A percentile compares a stretch with the other conserved stretches of the same genome.
Conservation (phyloP, 2,888 invertebrate genomes). For the Glomeris marginata region DNA sequence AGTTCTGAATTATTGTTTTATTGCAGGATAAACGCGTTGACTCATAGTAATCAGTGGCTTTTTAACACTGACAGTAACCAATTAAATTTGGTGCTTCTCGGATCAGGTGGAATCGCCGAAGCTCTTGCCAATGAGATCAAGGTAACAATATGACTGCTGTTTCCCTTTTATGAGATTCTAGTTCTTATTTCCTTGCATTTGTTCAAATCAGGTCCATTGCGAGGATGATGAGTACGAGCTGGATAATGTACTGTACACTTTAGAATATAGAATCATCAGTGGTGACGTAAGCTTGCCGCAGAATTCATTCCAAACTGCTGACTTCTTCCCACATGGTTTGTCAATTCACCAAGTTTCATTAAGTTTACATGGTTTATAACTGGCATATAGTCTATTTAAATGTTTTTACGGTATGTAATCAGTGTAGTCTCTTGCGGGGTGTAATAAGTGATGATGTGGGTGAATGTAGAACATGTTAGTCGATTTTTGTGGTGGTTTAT, state of each 20-base stretch:
- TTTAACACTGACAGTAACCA: slow-evolving; percentile 50
- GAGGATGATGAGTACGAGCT: slow-evolving; percentile 72
- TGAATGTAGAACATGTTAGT: no score
- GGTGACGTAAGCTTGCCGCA: slow-evolving; percentile 66
- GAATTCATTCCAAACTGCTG: slow-evolving; percentile 65
- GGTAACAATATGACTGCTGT: slow-evolving; percentile 25
- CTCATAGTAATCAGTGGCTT: slow-evolving; percentile 46
- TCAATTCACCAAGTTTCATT: slow-evolving; percentile 4
- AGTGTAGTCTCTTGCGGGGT: background rate
- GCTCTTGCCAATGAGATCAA: slow-evolving; percentile 73
- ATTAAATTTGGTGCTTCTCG: slow-evolving; percentile 75
- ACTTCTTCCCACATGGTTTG: slow-evolving; percentile 77
- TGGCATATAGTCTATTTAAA: background rate
- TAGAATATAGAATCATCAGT: slow-evolving; percentile 71
- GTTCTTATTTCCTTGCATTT: background rate
- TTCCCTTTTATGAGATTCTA: background rate
- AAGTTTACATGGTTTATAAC: background rate
- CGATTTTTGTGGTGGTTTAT: no score
- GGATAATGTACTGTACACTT: slow-evolving; percentile 59
- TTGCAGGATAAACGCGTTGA: no score
- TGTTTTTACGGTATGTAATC: background rate
- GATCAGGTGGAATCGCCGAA: slow-evolving; percentile 69
- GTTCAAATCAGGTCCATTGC: slow-evolving; percentile 49
- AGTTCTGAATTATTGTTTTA: no score
- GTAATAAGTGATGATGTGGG: no score